Conservation (phyloP, 2,113 vertebrate genomes). For the Sinocyclocheilus anophthalmus region DNA sequence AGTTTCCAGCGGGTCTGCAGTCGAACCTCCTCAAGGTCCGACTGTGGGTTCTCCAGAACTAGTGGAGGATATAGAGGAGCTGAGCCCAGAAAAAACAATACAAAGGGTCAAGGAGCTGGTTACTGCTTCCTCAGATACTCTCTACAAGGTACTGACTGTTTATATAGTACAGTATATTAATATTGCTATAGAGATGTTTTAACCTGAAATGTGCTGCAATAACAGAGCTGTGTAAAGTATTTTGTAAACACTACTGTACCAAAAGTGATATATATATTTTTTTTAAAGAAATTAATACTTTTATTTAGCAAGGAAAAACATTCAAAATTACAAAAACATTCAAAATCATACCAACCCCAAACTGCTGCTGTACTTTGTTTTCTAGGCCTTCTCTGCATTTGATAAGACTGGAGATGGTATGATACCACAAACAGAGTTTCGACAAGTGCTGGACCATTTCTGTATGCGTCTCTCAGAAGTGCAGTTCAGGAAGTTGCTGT, state of each 20-base stretch:
- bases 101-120: slow-evolving; percentile 66
- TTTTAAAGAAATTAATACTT: not conserved
- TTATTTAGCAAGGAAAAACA: not conserved
- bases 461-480: slow-evolving; percentile 69
- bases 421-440: slow-evolving; percentile 70
- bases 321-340: not conserved
- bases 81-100: slow-evolving; percentile 66
- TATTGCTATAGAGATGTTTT: not conserved
- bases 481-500: slow-evolving; percentile 73
- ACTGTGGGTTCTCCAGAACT: slow-evolving; percentile 43
- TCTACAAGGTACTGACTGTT: slow-evolving; percentile 64
- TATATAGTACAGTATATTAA: not conserved
- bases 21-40: slow-evolving; percentile 38
- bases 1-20: slow-evolving; percentile 29
- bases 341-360: not conserved
- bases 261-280: not conserved
- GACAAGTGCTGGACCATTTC: slow-evolving; percentile 72
- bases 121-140: slow-evolving; percentile 46
- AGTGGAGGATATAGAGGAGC: slow-evolving; percentile 56
- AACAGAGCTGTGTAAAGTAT: not conserved
- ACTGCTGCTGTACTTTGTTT: not conserved
- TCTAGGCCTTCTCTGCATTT: slow-evolving; percentile 72
- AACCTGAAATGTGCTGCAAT: not conserved
- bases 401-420: slow-evolving; percentile 68
- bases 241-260: not conserved